Evolutionary conservation across 2,888 invertebrate genomes (phyloP), one percentile per base, ranked within the genome.

Genomic region (Ennomos quercinarius): DNA sequence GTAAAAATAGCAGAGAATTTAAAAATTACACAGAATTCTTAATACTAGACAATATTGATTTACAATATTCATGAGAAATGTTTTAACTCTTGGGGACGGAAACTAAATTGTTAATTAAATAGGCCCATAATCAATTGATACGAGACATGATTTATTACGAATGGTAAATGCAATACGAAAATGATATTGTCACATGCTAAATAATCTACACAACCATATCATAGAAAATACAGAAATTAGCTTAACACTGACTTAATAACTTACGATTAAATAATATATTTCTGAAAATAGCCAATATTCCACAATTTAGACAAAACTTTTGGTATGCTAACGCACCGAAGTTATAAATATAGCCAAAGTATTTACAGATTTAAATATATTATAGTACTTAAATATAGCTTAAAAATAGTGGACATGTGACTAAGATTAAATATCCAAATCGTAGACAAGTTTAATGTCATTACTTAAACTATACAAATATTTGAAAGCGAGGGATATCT

Each of bases 41-140:
- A n/a, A n/a, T n/a, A n/a, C 27, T 12, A 49, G 41, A 53, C 51
- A 61, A 54, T 55, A 59, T 10, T 60, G 44, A 63, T 64, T 58
- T 51, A 27, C 12, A 10, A 37, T 61, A 50, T 55, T 59, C 39
- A 53, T 42, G 42, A 44, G 10, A 51, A 53, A 50, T 10, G 52
- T 49, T 40, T 64, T 65, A 81, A 71, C 76, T 74, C 66, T 77
- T 81, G 86, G 84, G 90, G 90, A 91, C 90, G 90, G 90, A 90
- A 81, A 84, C 77, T 78, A 82, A 84, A 84, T 74, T 45, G 53
- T 45, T 52, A 8, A 55, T 37, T 17, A 41, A 9, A 27, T 27
- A 38, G 17, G 17, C 10, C 69, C 67, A 72, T 63, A 73, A 74
- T 61, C 70, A 68, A 54, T 67, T 61, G 65, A 59, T 60, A 52